Conservation (phyloP, 2,113 vertebrate species). For the Spilogale gracilis region DNA sequence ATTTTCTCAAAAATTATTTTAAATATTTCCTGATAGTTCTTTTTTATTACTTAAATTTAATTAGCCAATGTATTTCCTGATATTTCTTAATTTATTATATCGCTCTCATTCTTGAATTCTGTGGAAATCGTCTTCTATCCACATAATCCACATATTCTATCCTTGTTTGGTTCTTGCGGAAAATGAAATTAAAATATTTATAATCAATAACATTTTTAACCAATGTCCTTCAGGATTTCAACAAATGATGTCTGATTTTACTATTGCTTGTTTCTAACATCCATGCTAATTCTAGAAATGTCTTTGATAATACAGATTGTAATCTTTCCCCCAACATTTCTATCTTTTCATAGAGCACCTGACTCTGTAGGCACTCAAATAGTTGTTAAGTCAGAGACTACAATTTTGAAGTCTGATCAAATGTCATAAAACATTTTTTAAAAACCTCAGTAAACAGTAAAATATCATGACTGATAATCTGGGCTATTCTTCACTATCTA, state of each 20-base stretch:
- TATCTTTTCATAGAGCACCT: background rate
- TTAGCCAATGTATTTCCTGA: background rate
- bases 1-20: background rate
- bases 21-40: background rate
- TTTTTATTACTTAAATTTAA: background rate
- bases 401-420: background rate
- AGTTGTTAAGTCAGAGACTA: background rate
- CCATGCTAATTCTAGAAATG: background rate
- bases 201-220: background rate
- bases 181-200: background rate
- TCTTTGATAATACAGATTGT: background rate
- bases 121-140: background rate
- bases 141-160: background rate
- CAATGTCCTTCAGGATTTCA: background rate
- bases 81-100: background rate
- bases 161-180: background rate
- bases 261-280: background rate
- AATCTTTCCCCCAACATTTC: background rate
- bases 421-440: background rate
- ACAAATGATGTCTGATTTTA: background rate
- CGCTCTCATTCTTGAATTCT: background rate
- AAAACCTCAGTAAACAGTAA: background rate
- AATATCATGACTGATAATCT: background rate
- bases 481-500: background rate
- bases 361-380: background rate